phyloP scores from a whole-genome alignment of 2,888 invertebrate species.

The Orthosia cruda region DNA sequence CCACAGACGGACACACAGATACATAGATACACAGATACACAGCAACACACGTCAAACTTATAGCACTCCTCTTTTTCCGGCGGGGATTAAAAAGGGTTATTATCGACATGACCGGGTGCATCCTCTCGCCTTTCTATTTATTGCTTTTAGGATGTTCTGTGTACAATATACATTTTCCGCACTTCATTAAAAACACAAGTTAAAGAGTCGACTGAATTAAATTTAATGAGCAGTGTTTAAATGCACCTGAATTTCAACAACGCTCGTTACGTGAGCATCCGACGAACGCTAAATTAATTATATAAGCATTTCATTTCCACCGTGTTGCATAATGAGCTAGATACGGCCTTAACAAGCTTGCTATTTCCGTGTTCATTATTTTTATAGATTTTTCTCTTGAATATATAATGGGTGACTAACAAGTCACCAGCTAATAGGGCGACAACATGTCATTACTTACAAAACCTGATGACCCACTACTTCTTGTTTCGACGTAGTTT shows the following conservation, averaged over 20 bases:
- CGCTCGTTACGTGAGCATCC: slow-evolving; percentile 33
- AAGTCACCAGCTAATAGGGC: slow-evolving; percentile 16
- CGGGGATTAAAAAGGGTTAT: slow-evolving; percentile 18
- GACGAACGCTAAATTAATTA: slow-evolving; percentile 44
- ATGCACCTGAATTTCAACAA: slow-evolving; percentile 36
- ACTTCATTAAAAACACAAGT: slow-evolving; percentile 21
- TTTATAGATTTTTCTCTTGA: slow-evolving; percentile 36
- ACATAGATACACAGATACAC: too few relatives aligned
- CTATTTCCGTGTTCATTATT: slow-evolving; percentile 46
- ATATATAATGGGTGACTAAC: slow-evolving; percentile 23
- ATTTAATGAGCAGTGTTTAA: slow-evolving; percentile 36
- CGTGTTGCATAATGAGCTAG: slow-evolving; percentile 28
- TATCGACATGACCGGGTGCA: slow-evolving; percentile 30
- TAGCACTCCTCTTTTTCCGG: too few relatives aligned
- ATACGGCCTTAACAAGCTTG: slow-evolving; percentile 21
- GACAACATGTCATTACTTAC: slow-evolving; percentile 28
- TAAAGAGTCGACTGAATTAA: slow-evolving; percentile 28
- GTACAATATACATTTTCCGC: slow-evolving; percentile 41
- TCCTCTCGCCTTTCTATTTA: slow-evolving; percentile 18
- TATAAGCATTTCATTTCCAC: slow-evolving; percentile 43
- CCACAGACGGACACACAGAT: too few relatives aligned
- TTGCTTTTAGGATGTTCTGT: slow-evolving; percentile 25
- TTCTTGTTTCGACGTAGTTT: neutral
- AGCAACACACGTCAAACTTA: too few relatives aligned
- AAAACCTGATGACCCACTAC: slow-evolving; percentile 15